phyloP scores from a whole-genome alignment of 2,113 vertebrate species.

The Laticauda colubrina region DNA sequence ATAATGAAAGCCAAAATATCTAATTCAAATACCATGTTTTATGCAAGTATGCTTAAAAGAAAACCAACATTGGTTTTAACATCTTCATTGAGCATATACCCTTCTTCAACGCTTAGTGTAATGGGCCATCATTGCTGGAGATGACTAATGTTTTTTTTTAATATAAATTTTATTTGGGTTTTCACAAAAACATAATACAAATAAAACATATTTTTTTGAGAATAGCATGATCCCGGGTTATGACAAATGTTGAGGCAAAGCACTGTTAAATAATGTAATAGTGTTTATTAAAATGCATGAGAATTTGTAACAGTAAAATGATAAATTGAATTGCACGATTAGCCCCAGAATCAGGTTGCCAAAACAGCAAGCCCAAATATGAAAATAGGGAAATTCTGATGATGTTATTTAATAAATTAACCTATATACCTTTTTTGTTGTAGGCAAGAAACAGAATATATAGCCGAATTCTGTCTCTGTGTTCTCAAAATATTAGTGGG shows the following conservation, averaged over 20 bases:
- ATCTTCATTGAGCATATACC: not conserved
- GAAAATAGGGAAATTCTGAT: not conserved
- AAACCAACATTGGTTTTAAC: not conserved
- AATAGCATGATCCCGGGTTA: too few species aligned
- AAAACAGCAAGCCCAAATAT: too few species aligned
- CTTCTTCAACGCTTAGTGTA: not conserved
- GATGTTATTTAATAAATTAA: not conserved
- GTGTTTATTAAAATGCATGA: not conserved
- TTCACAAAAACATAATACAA: too few species aligned
- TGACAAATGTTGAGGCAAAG: not conserved
- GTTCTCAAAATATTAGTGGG: slow-evolving; percentile 84
- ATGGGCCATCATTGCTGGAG: not conserved
- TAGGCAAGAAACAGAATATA: slow-evolving; percentile 95
- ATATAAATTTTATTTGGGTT: too few species aligned
- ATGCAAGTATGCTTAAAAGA: not conserved
- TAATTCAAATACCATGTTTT: not conserved
- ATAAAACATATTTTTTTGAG: too few species aligned
- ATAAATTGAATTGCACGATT: not conserved
- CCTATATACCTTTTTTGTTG: slow-evolving; percentile 23
- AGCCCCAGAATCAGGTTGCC: not conserved
- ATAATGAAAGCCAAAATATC: not conserved
- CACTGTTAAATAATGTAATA: not conserved
- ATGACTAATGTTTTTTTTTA: not conserved
- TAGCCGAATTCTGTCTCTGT: slow-evolving; percentile 85
- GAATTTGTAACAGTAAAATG: not conserved